A percentile compares a stretch with the other conserved stretches of the same genome.
These are phyloP conservation scores for Procavia capensis DNA, from an alignment of 2,113 vertebrate genomes.

Conservation along the genomic window DNA sequence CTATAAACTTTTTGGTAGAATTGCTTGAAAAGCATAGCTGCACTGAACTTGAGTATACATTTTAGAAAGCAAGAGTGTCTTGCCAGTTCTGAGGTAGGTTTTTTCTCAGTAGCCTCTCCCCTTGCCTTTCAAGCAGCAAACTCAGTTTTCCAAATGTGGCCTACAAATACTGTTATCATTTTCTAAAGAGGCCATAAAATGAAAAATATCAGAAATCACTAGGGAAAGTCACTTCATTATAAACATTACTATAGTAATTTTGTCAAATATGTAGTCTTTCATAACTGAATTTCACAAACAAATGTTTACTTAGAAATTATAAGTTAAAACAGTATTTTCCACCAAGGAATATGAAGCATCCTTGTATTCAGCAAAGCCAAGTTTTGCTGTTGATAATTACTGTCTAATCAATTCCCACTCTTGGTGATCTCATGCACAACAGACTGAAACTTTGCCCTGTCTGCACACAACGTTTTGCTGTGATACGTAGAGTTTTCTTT, in stretches of 20 bases:
- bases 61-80: neutral
- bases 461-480: neutral
- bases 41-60: rapidly evolving
- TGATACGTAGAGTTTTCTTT: neutral
- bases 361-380: neutral
- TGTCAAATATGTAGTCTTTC: neutral
- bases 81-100: neutral
- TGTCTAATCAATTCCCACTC: neutral
- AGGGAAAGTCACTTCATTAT: neutral
- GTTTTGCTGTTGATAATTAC: neutral
- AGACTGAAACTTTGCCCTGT: neutral
- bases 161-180: neutral
- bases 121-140: neutral
- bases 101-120: neutral
- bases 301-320: neutral
- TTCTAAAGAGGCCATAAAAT: neutral
- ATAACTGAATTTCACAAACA: neutral
- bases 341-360: neutral
- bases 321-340: neutral
- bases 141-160: too few species aligned
- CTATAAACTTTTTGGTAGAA: neutral
- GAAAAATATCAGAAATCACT: neutral
- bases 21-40: neutral
- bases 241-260: neutral
- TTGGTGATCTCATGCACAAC: neutral